These are phyloP conservation scores for Takifugu ocellatus DNA, from an alignment of 2,797 vertebrate genomes.

Conservation along the genomic window DNA sequence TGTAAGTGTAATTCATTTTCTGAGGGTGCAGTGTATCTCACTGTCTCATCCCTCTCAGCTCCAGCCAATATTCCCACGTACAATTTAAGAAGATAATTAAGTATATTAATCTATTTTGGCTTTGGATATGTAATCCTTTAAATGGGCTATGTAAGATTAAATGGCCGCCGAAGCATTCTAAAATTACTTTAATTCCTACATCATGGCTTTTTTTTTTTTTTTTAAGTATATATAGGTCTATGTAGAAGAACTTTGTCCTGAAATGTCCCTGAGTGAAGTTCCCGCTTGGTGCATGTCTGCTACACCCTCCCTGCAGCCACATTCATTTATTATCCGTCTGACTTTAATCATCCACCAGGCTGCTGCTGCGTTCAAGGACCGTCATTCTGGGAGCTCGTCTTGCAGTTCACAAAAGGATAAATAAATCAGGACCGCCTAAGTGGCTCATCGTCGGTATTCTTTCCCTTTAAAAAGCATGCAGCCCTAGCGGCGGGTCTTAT, in stretches of 20 bases:
- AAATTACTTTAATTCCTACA: not conserved
- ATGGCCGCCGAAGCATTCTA: not conserved
- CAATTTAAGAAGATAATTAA: not conserved
- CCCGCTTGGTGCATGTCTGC: not conserved
- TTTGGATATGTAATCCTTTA: not conserved
- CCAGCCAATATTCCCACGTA: not conserved
- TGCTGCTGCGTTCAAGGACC: not conserved
- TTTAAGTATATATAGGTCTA: too few relatives aligned
- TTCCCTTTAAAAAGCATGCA: constrained; percentile 76
- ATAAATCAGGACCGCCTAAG: constrained; percentile 1
- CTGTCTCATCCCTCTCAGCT: not conserved
- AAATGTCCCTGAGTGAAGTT: not conserved
- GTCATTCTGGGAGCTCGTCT: constrained; percentile 32
- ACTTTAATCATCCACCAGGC: constrained; percentile 3
- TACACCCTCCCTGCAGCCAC: constrained; percentile 11
- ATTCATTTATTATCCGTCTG: constrained; percentile 8
- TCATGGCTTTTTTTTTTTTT: not conserved
- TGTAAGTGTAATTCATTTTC: not conserved
- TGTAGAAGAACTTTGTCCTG: not conserved
- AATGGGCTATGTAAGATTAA: not conserved
- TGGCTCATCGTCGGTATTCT: constrained; percentile 55
- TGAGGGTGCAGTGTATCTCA: too few relatives aligned
- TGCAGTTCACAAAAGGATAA: constrained; percentile 1
- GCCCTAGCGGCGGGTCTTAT: constrained; percentile 69
- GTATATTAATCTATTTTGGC: not conserved